These are phyloP conservation scores for Ashinkailepas kermadecensis DNA, from an alignment of 2,888 invertebrate species.

Conservation along the genomic window DNA sequence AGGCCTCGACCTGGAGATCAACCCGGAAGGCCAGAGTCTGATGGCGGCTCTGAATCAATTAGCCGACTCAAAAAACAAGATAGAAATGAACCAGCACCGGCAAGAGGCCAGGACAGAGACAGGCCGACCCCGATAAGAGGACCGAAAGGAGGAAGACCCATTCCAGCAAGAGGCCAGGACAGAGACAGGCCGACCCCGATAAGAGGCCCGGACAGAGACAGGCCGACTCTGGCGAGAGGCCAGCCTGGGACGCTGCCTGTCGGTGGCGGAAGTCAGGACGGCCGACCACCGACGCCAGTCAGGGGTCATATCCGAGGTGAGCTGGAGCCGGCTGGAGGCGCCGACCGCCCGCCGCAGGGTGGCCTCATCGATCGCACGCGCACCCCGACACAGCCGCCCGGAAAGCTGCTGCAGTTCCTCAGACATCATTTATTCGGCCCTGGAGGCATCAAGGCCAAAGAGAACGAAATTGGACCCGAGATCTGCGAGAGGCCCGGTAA, in stretches of 20 bases:
- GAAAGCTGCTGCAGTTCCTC: conserved; percentile 7
- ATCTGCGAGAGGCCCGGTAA: conserved; percentile 48
- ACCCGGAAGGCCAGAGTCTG: neutral
- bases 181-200: neutral
- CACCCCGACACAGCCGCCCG: neutral
- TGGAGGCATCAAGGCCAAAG: conserved; percentile 53
- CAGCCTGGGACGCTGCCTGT: too few relatives aligned
- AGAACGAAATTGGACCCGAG: conserved; percentile 49
- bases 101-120: neutral
- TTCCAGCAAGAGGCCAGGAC: neutral
- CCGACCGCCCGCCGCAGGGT: neutral
- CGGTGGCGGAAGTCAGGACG: too few relatives aligned
- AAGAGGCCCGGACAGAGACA: neutral
- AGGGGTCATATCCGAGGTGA: too few relatives aligned
- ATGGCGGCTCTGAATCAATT: neutral
- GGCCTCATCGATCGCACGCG: neutral
- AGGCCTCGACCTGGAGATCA: conserved; percentile 22
- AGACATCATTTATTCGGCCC: conserved; percentile 54
- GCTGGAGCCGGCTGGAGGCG: neutral
- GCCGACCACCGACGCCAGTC: too few relatives aligned
- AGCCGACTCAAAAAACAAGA: neutral
- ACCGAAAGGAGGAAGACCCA: neutral
- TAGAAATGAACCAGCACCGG: neutral
- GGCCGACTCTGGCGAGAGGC: too few relatives aligned
- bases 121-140: neutral